Base-by-base conservation (phyloP, 1,140 invertebrate genomes). In the Drusus annulatus region DNA sequence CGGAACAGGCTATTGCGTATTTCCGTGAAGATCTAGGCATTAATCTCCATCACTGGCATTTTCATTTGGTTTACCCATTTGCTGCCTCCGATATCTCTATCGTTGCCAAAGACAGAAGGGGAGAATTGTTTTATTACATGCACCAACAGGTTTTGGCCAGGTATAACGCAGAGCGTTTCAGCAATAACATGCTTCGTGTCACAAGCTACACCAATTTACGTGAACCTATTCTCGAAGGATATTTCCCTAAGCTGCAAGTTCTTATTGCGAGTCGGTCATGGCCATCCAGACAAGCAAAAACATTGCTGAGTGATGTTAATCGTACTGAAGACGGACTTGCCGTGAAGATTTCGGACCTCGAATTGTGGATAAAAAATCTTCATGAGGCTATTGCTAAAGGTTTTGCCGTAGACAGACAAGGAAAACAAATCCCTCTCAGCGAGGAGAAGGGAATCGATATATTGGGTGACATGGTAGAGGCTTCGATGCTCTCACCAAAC, bases 31-130 rank as follows among this genome's bases (percentile, higher is more conserved):
- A 94, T 86, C 87, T 93, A 79, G 94, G 93, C 78, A 90, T 95
- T 84, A 95, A 95, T 86, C 90, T 94, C 0, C 93, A 94, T 84
- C 94, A 97, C 84, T 97, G 95, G 95, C 95, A 97, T 87, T 95
- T 92, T 95, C 95, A 96, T 87, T 88, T 96, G 69, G 93, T 95
- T 5, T 96, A 95, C 85, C 94, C 95, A 0, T 93, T 93, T 84
- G 91, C 93, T 80, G 91, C 91, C 1, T 86, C 88, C 63, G 88
- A 88, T 25, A 90, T 88, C 10, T 84, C 85, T 52, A 90, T 94
- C 52, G 93, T 94, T 2, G 87, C 90, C 83, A 94, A 94, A 86
- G 93, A 95, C 87, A 86, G 94, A 28, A 89, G 94, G 23, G 94
- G 94, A 0, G 94, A 95, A 85, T 87, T 95, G 0, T 95, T 95